phyloP scores from a whole-genome alignment of 2,888 invertebrate species.

The Rhorus exstirpatorius region DNA sequence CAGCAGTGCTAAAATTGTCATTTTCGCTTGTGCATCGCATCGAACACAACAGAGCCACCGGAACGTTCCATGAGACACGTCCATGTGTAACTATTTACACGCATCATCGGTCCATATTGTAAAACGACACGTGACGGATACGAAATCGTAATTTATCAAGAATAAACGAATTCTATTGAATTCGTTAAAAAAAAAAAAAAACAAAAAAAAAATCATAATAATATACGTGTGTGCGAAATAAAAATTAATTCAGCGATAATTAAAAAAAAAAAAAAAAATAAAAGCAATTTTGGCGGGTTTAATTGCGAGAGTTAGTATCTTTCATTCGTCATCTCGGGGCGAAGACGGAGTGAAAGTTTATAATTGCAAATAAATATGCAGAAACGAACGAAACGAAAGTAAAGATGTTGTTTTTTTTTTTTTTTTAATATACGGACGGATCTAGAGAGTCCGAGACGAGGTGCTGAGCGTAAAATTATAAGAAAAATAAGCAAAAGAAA shows the following conservation, averaged over 20 bases:
- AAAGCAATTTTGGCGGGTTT: constrained; percentile 37
- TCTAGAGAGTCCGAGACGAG: constrained; percentile 8
- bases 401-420: constrained; percentile 20
- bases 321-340: background rate
- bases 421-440: background rate
- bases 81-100: constrained; percentile 30
- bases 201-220: no score
- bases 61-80: constrained; percentile 51
- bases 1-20: constrained; percentile 13
- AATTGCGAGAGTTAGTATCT: constrained; percentile 9
- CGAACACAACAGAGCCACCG: constrained; percentile 56
- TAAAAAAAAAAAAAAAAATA: background rate
- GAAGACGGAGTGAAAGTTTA: constrained; percentile 3
- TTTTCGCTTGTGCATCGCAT: constrained; percentile 23
- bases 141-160: constrained; percentile 26
- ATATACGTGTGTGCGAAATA: constrained; percentile 6
- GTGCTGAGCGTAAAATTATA: constrained; percentile 32
- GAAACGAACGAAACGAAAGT: constrained; percentile 64
- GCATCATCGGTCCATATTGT: constrained; percentile 42
- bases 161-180: constrained; percentile 50
- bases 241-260: background rate
- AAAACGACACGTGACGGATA: constrained; percentile 38
- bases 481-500: constrained; percentile 58
- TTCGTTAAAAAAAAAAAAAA: constrained; percentile 11
- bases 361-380: constrained; percentile 45